Base-by-base conservation (phyloP, 2,888 invertebrate genomes). In the Melieria picta region DNA sequence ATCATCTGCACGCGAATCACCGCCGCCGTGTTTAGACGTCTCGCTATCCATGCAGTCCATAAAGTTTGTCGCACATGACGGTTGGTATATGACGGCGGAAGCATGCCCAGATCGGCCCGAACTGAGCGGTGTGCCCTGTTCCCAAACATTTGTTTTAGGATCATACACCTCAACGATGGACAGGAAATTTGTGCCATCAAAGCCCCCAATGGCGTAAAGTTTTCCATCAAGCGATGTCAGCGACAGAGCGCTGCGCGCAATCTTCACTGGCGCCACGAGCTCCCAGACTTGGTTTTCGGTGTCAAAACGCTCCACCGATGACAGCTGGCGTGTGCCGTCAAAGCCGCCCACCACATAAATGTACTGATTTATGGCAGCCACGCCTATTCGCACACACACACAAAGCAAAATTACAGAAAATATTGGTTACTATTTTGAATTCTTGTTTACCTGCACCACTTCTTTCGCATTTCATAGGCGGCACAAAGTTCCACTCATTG, bases 301-400 rank as follows among this genome's bases (percentile, higher is more conserved):
- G 86, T 96, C 94, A 86, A 94, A 97, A 46, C 93, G 90, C 88
- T 97, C 97, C 11, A 97, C 97, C 0, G 93, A 91, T 71, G 92
- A 90, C 65, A 97, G 88, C 85, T 97, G 97, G 72, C 90, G 90
- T 62, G 90, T 88, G 10, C 96, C 96, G 88, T 97, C 95, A 86
- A 95, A 97, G n/a, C 97, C 97, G 65, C 97, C 97, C 72, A 97
- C 93, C n/a, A 96, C 96, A 86, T 94, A 97, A 77, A 97, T 93
- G 84, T 90, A 93, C 82, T 95, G 94, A 81, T 93, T 94, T 80
- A 96, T 89, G 11, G 93, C 93, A 5, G 93, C 94, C 56, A 96
- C 95, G 72, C 96, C 93, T 92, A 80, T 30, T 46, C 42, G 3
- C 13, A n/a, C 13, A 52, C 4, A 52, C 13, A 7, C 6, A 57